phyloP scores from a whole-genome alignment of 2,797 vertebrate species.

The Gorsachius magnificus region DNA sequence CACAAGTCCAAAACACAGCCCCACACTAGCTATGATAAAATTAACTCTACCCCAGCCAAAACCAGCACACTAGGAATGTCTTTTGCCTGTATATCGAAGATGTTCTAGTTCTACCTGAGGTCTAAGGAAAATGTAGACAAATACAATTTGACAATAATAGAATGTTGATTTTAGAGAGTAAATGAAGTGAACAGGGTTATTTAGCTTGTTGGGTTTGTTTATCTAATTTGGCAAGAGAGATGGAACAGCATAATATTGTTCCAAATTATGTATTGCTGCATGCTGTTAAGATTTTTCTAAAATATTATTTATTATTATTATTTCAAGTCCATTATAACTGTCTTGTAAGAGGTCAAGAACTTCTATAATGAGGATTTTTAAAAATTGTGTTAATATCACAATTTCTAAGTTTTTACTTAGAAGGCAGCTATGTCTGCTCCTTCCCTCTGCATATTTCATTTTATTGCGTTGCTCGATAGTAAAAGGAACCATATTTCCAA shows the following conservation, averaged over 20 bases:
- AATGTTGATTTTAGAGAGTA: neutral
- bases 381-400: neutral
- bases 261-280: neutral
- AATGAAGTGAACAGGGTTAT: neutral
- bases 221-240: neutral
- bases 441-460: neutral
- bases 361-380: neutral
- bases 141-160: neutral
- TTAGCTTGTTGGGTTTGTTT: neutral
- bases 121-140: neutral
- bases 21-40: too few species aligned
- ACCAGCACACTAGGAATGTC: neutral
- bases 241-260: neutral
- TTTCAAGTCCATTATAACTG: neutral
- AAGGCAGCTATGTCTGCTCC: neutral
- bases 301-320: neutral
- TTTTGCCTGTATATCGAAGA: neutral
- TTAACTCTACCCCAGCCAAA: too few species aligned
- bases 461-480: neutral
- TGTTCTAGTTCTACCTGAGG: neutral
- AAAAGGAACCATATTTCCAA: neutral
- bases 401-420: neutral
- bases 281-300: neutral
- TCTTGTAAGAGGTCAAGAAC: neutral
- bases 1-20: too few species aligned